Percentiles rank a stretch among this genome's conserved stretches.
Conservation (phyloP, 2,113 vertebrate genomes). For the Chinchilla lanigera region DNA sequence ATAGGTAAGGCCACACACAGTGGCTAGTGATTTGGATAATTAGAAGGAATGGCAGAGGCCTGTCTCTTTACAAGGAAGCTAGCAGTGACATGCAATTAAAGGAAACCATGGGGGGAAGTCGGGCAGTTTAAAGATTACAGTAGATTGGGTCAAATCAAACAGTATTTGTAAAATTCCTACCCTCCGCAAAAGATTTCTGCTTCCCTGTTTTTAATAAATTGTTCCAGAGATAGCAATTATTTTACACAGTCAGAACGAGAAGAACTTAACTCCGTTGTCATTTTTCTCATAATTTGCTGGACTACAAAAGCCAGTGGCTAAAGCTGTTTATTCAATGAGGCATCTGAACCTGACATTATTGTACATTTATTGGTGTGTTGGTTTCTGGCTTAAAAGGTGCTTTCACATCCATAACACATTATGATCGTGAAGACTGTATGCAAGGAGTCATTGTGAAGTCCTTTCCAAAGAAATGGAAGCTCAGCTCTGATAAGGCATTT, state of each 20-base stretch:
- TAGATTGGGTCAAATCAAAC: conserved; percentile 68
- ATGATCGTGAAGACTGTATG: not conserved
- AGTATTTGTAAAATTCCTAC: conserved; percentile 59
- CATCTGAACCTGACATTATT: not conserved
- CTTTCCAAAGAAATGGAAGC: not conserved
- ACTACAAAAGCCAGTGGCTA: not conserved
- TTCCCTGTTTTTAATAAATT: conserved; percentile 57
- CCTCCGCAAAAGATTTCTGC: conserved; percentile 38
- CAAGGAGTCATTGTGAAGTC: not conserved
- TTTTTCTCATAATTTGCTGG: conserved; percentile 37
- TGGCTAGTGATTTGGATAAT: conserved; percentile 87
- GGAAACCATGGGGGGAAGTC: conserved; percentile 75
- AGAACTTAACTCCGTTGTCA: not conserved
- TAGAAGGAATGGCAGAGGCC: conserved; percentile 85
- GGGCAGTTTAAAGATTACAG: conserved; percentile 57
- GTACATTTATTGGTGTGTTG: not conserved
- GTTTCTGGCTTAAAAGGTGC: conserved; percentile 29
- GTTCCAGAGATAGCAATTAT: conserved; percentile 22
- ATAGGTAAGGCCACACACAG: conserved; percentile 86
- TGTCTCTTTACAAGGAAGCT: conserved; percentile 86
- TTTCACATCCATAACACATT: not conserved
- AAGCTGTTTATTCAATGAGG: not conserved
- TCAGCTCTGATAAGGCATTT: not conserved
- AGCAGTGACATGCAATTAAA: conserved; percentile 88
- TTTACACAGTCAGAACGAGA: conserved; percentile 23